phyloP scores from a whole-genome alignment of 2,888 invertebrate genomes.

The Doris montereyensis region DNA sequence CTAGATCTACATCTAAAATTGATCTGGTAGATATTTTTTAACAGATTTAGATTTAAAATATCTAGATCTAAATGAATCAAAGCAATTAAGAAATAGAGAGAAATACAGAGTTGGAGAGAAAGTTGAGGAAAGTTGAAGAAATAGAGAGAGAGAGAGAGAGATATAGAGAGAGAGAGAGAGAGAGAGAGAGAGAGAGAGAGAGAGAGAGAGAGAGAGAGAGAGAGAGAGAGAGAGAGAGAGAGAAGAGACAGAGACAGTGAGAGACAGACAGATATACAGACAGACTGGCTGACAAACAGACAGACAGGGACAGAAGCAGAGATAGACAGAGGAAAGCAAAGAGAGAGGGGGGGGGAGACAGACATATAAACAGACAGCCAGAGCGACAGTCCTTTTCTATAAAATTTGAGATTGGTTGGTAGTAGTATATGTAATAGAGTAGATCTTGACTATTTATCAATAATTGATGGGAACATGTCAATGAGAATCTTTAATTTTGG shows the following conservation, averaged over 20 bases:
- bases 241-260: not conserved
- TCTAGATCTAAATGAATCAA: no score
- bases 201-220: not conserved
- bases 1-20: no score
- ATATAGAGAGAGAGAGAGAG: not conserved
- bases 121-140: not conserved
- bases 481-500: no score
- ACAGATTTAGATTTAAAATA: no score
- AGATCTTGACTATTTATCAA: not conserved
- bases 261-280: not conserved
- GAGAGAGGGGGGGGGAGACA: slow-evolving; percentile 1
- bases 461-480: not conserved
- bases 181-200: not conserved
- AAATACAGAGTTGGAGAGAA: no score
- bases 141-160: not conserved
- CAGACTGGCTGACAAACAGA: not conserved
- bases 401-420: not conserved
- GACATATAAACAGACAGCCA: not conserved
- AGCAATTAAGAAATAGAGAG: no score
- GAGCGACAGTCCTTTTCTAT: not conserved
- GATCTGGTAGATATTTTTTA: no score
- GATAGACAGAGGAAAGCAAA: not conserved
- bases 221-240: slow-evolving; percentile 7
- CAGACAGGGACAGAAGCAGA: not conserved
- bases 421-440: not conserved